Conservation (phyloP, 2,888 invertebrate genomes). For the Lasioglossum vierecki region DNA sequence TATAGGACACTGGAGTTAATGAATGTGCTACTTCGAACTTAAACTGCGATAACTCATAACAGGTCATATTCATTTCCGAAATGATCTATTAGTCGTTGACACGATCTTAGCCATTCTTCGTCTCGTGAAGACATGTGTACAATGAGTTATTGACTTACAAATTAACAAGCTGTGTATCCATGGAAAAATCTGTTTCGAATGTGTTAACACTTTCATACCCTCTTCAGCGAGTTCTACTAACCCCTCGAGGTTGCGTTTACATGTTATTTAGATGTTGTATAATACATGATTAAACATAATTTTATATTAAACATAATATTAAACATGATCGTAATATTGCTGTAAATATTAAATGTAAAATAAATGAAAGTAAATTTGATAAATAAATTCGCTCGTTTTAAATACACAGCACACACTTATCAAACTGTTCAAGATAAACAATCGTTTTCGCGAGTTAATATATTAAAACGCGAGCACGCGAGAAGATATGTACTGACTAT, state of each 20-base stretch:
- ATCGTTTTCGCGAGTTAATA: neutral
- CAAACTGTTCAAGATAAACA: neutral
- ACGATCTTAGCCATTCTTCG: neutral
- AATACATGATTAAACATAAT: neutral
- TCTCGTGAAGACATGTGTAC: neutral
- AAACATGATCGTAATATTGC: too few species aligned
- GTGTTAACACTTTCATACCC: constrained; percentile 1
- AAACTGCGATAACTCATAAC: constrained; percentile 3
- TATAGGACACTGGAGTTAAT: neutral
- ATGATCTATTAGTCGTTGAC: constrained; percentile 12
- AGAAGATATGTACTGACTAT: neutral
- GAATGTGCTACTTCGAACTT: neutral
- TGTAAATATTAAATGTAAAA: too few species aligned
- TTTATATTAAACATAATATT: too few species aligned
- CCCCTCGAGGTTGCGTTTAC: neutral
- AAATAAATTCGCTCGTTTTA: neutral
- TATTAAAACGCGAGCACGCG: neutral
- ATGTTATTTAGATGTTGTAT: neutral
- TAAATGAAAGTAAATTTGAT: neutral
- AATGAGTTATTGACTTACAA: constrained; percentile 17
- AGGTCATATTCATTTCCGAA: constrained; percentile 2
- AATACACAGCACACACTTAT: neutral
- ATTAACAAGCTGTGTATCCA: neutral
- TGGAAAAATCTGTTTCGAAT: neutral
- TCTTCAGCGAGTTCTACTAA: constrained; percentile 3